These are phyloP conservation scores for Spatula versicolor DNA, from an alignment of 2,797 vertebrate species.

Conservation along the genomic window DNA sequence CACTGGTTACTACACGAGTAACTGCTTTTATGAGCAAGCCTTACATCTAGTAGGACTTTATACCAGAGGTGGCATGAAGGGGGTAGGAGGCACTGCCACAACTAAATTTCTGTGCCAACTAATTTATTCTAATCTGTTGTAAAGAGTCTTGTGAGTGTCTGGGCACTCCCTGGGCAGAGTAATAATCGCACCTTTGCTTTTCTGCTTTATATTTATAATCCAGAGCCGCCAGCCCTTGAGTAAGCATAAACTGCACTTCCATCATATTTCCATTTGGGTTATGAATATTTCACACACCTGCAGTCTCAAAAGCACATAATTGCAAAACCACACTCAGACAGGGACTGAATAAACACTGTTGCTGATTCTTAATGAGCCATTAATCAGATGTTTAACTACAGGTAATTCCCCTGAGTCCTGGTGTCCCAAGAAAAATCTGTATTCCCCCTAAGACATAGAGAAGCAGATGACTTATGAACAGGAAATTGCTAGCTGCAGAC, in stretches of 20 bases:
- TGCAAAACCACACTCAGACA: slow-evolving; percentile 58
- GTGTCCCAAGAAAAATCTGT: slow-evolving; percentile 71
- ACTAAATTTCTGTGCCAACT: background rate
- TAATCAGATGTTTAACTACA: slow-evolving; percentile 72
- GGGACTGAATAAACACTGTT: slow-evolving; percentile 57
- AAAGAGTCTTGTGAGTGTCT: background rate
- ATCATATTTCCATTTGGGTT: slow-evolving; percentile 56
- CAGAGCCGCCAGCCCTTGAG: slow-evolving; percentile 32
- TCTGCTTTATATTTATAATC: slow-evolving; percentile 30
- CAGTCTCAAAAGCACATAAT: slow-evolving; percentile 66
- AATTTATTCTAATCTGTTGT: background rate
- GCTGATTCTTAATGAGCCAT: slow-evolving; percentile 70
- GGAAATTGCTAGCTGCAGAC: background rate
- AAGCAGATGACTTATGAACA: slow-evolving; percentile 30
- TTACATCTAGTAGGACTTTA: background rate
- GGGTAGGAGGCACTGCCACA: background rate
- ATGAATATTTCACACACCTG: slow-evolving; percentile 71
- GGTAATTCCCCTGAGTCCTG: slow-evolving; percentile 58
- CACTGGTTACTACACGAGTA: background rate
- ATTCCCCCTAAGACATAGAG: slow-evolving; percentile 28
- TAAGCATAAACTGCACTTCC: slow-evolving; percentile 36
- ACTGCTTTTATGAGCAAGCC: background rate
- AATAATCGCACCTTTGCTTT: slow-evolving; percentile 9
- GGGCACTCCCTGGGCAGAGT: background rate
- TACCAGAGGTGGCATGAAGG: background rate